Percentiles rank a stretch among this genome's conserved stretches.
Conservation (phyloP, 2,888 invertebrate genomes). For the Alviniconcha strummeri region DNA sequence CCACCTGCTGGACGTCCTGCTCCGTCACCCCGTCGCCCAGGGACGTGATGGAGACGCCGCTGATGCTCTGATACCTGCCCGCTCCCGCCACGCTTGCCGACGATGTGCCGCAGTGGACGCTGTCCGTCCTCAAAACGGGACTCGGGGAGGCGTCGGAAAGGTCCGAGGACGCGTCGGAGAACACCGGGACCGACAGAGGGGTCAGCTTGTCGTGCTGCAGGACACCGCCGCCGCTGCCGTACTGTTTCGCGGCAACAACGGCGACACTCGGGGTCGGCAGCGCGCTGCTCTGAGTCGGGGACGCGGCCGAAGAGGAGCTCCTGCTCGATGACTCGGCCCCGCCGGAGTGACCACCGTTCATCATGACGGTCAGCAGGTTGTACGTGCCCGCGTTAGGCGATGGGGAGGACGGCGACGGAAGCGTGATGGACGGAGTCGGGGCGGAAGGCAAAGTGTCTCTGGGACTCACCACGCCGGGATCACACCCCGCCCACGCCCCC, state of each 20-base stretch:
- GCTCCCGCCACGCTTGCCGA: neutral
- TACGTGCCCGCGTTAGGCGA: too few species aligned
- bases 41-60: slow-evolving; percentile 33
- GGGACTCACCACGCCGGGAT: neutral
- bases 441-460: slow-evolving; percentile 12
- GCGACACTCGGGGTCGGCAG: too few species aligned
- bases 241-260: neutral
- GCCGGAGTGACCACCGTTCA: too few species aligned
- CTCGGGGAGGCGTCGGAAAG: slow-evolving; percentile 46
- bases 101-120: neutral
- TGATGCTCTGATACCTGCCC: neutral
- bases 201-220: neutral
- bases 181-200: slow-evolving; percentile 34
- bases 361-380: too few species aligned
- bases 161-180: slow-evolving; percentile 49
- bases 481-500: too few species aligned
- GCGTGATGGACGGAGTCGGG: slow-evolving; percentile 13
- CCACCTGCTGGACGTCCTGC: slow-evolving; percentile 68
- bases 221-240: neutral
- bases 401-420: neutral
- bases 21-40: slow-evolving; percentile 62
- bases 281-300: too few species aligned
- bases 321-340: too few species aligned
- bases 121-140: slow-evolving; percentile 8
- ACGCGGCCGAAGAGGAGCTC: too few species aligned